Conservation (phyloP, 2,797 vertebrate genomes). For the Smutsia gigantea region DNA sequence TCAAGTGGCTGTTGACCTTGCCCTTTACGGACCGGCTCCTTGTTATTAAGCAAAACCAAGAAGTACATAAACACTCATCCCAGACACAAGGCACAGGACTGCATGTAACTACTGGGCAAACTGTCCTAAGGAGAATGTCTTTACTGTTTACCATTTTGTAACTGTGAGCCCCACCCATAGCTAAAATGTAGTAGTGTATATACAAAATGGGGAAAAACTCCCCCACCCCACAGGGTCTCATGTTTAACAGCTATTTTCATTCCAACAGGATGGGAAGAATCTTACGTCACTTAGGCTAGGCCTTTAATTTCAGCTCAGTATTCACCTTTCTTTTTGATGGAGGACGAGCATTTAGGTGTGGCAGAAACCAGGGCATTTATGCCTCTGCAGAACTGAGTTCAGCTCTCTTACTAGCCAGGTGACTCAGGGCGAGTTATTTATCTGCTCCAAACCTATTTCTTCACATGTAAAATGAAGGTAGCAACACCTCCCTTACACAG, state of each 20-base stretch:
- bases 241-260: neutral
- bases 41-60: conserved; percentile 37
- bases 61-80: neutral
- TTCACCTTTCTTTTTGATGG: neutral
- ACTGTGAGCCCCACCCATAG: neutral
- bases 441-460: neutral
- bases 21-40: conserved; percentile 75
- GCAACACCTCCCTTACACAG: neutral
- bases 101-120: neutral
- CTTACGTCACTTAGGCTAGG: neutral
- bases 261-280: neutral
- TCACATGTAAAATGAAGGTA: neutral
- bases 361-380: too few species aligned
- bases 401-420: neutral
- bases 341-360: neutral
- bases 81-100: neutral
- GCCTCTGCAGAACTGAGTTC: neutral
- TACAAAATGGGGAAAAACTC: neutral
- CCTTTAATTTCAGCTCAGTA: neutral
- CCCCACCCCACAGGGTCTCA: neutral
- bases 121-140: neutral
- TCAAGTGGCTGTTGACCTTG: conserved; percentile 51
- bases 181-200: neutral
- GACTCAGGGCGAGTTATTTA: neutral
- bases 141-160: neutral